Evolutionary conservation across 2,797 vertebrate species (phyloP), one percentile per base, ranked within the genome.

Genomic region (Pteropus rufus): DNA sequence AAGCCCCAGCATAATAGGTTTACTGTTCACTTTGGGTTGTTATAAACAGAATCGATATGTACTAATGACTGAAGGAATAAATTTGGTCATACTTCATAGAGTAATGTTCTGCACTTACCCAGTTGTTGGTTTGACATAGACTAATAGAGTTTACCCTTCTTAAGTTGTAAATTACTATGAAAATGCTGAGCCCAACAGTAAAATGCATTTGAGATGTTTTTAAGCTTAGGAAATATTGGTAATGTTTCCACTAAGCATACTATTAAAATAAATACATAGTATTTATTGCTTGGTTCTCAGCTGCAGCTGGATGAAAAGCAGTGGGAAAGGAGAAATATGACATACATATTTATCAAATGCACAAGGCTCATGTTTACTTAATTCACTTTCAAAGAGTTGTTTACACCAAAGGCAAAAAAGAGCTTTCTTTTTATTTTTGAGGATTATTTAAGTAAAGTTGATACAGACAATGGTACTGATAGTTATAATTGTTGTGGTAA

Each of bases 241-340:
- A 98, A 98, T 98, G 98, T 98, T 98, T 98, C 98, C 97, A 98
- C 97, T 98, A 98, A 98, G 98, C 98, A 98, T 98, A 98, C 97
- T 98, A 98, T 98, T 98, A 98, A 98, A 98, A 98, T 98, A 98
- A 98, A 98, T 98, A 98, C 98, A 98, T 98, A 97, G 98, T 98
- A 98, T 98, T 98, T 98, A 98, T 98, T 98, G 98, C 98, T 98
- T 86, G 69, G 88, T 97, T 98, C 97, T 91, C 91, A 98, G 98
- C 96, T 98, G 94, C 88, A 97, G 91, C 95, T 97, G 95, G 93
- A 91, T 97, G 95, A 98, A 97, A 97, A 97, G 97, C 97, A 96
- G 79, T 88, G 64, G 95, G 80, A 97, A 95, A 94, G 52, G 69
- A 97, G 97, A 97, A 98, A 97, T 97, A 92, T 90, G 97, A 96